Evolutionary conservation across 2,888 invertebrate genomes (phyloP), one percentile per base, ranked within the genome.

Genomic region (Spodoptera picta): DNA sequence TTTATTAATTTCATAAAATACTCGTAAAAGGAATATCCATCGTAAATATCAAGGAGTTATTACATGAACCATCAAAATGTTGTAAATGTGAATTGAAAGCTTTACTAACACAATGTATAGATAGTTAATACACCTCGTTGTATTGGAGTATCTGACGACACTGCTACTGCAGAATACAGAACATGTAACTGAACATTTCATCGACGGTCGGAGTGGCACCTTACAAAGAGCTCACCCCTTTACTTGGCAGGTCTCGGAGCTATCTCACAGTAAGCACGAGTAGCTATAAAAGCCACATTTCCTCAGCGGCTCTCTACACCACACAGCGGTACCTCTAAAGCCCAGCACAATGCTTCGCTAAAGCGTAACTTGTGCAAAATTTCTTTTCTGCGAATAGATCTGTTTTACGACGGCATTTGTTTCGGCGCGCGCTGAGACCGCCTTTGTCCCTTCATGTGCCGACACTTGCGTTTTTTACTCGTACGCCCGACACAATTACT

Each of bases 381-480:
- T 90, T 93, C 90, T 91, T 91, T 92, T 93, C 92, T 82, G 70
- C 83, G 91, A 91, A 91, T 84, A 87, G 88, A 86, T 83, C 83
- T 75, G 78, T 80, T 92, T 93, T 92, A 93, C 81, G 89, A 87
- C 68, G 57, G 73, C 83, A 86, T 91, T 92, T 92, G 90, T 92
- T 87, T 83, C 81, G 85, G 75, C 68, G 70, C 68, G 79, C 81
- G 80, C 70, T 79, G 79, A 80, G 58, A 69, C 80, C 72, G 79
- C 75, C 79, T 77, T 82, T 79, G 80, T 65, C 65, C 81, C 86
- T 87, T 85, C 82, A 87, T 85, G 83, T 82, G 83, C 86, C 86
- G 85, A 83, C 84, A 70, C 59, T 68, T 64, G 59, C 55, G 56
- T 66, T 74, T 72, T 79, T 71, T 72, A 72, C 62, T 73, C 57